These are phyloP conservation scores for Mylabris sibirica DNA, from an alignment of 2,888 invertebrate genomes.

Conservation along the genomic window DNA sequence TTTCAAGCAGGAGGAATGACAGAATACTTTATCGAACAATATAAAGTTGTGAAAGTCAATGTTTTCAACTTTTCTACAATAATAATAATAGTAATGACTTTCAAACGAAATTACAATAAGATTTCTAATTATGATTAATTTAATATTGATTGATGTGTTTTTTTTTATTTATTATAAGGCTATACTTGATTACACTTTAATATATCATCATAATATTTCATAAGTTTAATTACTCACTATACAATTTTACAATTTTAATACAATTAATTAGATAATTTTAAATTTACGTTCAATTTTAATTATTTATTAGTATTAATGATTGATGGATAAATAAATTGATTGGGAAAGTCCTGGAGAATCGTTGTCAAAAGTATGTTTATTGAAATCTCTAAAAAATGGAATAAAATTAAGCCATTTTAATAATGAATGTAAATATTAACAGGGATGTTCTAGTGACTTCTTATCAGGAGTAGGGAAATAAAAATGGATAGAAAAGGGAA, in stretches of 20 bases:
- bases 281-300: background rate
- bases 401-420: too few relatives aligned
- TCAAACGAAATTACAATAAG: constrained; percentile 38
- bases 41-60: constrained; percentile 8
- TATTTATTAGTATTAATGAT: background rate
- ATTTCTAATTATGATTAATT: constrained; percentile 45
- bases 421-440: too few relatives aligned
- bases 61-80: background rate
- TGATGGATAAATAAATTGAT: background rate
- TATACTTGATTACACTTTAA: constrained; percentile 40
- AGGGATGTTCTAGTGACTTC: too few relatives aligned
- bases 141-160: constrained; percentile 47
- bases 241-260: background rate
- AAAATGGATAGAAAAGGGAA: too few relatives aligned
- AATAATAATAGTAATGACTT: constrained; percentile 1
- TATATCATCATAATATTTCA: background rate
- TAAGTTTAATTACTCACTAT: background rate
- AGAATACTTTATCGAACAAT: background rate
- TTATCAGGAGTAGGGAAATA: too few relatives aligned
- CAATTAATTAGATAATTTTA: background rate
- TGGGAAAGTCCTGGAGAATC: background rate
- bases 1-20: background rate
- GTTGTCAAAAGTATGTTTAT: background rate
- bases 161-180: constrained; percentile 42
- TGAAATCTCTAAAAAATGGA: too few relatives aligned